Percentiles rank a stretch among this genome's conserved stretches.
phyloP scores from a whole-genome alignment of 2,797 vertebrate genomes.

The Chaenodraco wilsoni region DNA sequence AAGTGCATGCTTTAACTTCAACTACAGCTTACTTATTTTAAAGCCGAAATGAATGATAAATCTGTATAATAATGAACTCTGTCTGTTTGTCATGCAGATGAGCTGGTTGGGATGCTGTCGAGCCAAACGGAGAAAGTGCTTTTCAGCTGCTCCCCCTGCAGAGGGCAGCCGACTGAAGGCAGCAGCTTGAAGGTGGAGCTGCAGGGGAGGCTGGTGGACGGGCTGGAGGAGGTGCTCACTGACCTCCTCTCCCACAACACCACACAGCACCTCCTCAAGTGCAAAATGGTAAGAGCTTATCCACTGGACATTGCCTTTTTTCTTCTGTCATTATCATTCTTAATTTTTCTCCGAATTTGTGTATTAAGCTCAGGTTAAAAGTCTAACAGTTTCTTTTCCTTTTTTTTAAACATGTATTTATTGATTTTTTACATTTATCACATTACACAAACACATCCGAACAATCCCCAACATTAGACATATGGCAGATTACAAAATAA shows the following conservation, averaged over 20 bases:
- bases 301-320: no score
- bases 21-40: background rate
- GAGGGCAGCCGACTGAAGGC: constrained; percentile 53
- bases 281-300: constrained; percentile 79
- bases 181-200: constrained; percentile 84
- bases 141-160: constrained; percentile 88
- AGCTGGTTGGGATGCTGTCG: constrained; percentile 86
- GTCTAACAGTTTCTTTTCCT: no score
- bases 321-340: no score
- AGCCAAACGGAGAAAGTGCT: constrained; percentile 79
- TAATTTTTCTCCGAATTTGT: no score
- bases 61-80: background rate
- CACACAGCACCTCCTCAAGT: constrained; percentile 80
- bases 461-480: no score
- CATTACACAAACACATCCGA: no score
- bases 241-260: constrained; percentile 78
- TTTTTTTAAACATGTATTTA: no score
- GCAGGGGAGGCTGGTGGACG: constrained; percentile 76
- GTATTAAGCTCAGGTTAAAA: no score
- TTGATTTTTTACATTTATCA: no score
- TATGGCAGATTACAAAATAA: no score
- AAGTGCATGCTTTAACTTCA: background rate
- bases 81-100: constrained; percentile 78
- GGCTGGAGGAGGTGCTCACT: constrained; percentile 84
- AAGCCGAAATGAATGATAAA: background rate